These are phyloP conservation scores for Papilio demoleus DNA, from an alignment of 2,888 invertebrate species.

Conservation along the genomic window DNA sequence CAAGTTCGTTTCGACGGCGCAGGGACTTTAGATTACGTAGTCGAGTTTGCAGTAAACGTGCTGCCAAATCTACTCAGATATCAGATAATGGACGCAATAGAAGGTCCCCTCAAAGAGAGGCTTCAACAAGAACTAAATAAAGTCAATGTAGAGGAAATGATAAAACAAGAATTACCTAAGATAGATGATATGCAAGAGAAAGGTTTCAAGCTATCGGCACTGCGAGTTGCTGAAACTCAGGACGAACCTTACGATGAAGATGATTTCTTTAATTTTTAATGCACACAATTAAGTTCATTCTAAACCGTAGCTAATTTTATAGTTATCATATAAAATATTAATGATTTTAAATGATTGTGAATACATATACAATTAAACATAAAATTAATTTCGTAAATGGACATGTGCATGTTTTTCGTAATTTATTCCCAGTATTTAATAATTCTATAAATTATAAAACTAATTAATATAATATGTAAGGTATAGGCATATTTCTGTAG, in stretches of 20 bases:
- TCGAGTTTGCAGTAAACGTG: conserved; percentile 92
- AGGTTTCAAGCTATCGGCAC: conserved; percentile 73
- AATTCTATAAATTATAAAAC: too few species aligned
- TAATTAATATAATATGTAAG: background rate
- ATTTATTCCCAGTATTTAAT: too few species aligned
- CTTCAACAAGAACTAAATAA: conserved; percentile 89
- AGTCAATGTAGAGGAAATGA: conserved; percentile 88
- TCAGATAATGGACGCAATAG: conserved; percentile 93
- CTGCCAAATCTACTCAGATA: conserved; percentile 93
- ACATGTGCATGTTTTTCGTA: too few species aligned
- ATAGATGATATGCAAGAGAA: conserved; percentile 83
- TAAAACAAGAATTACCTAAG: conserved; percentile 87
- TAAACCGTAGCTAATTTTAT: conserved; percentile 34
- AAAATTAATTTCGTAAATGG: too few species aligned
- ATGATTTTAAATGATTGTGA: background rate
- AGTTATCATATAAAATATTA: conserved; percentile 30
- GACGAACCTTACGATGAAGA: conserved; percentile 69
- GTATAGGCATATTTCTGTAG: background rate
- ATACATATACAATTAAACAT: background rate
- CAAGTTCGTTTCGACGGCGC: conserved; percentile 93
- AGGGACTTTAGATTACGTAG: conserved; percentile 92
- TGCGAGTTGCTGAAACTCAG: conserved; percentile 54
- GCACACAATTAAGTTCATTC: background rate
- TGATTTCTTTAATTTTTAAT: conserved; percentile 77
- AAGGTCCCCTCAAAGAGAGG: conserved; percentile 89